A percentile compares a stretch with the other conserved stretches of the same genome.
Evolutionary conservation across 2,797 vertebrate genomes (phyloP).

Genomic region (Atherinosoma microstoma): DNA sequence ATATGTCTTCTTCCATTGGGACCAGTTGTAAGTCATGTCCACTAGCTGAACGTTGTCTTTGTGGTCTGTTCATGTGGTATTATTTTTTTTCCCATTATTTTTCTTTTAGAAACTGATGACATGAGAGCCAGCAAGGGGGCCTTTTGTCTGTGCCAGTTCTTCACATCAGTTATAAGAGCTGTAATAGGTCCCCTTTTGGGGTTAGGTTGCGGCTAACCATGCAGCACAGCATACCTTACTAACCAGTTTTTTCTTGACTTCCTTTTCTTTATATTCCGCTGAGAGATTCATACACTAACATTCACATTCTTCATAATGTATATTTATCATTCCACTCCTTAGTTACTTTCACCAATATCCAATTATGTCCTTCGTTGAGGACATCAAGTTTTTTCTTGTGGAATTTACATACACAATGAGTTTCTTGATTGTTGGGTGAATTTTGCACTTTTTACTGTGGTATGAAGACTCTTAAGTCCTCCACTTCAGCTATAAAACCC

Average conservation of each 20-base stretch:
- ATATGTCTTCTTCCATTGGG: no score
- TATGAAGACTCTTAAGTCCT: slow-evolving; percentile 37
- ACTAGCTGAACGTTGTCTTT: no score
- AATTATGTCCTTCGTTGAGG: not conserved
- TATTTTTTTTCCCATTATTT: not conserved
- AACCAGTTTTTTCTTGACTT: not conserved
- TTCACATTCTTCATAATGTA: not conserved
- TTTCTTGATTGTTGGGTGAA: slow-evolving; percentile 24
- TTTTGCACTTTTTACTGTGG: slow-evolving; percentile 19
- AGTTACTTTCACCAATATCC: not conserved
- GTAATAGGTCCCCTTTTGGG: slow-evolving; percentile 10
- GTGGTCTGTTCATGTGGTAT: no score
- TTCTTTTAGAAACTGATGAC: not conserved
- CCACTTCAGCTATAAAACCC: slow-evolving; percentile 36
- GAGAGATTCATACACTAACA: slow-evolving; percentile 2
- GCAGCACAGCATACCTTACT: not conserved
- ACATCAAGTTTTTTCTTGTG: slow-evolving; percentile 1
- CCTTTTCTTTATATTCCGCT: not conserved
- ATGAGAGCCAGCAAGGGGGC: not conserved
- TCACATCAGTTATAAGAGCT: not conserved
- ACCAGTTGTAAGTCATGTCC: no score
- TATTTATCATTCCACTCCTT: not conserved
- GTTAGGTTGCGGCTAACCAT: slow-evolving; percentile 16
- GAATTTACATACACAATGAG: slow-evolving; percentile 16
- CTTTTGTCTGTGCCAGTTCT: not conserved